Evolutionary conservation across 2,113 vertebrate genomes (phyloP), one percentile per base, ranked within the genome.

Genomic region (Myodes glareolus): DNA sequence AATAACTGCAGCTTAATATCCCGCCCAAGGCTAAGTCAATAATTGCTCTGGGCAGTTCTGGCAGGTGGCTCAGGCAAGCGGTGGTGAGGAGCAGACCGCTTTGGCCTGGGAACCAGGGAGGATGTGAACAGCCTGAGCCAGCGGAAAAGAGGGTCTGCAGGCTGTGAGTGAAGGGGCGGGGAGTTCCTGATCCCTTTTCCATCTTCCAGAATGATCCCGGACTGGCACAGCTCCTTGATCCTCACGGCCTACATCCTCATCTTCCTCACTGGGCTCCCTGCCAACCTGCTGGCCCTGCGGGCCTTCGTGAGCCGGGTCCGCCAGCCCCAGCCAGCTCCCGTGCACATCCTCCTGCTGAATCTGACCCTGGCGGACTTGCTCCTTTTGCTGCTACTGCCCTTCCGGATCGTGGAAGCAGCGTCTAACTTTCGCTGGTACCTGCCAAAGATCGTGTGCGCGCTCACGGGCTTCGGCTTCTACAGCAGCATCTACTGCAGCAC

Each of bases 401-500:
- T 99, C 90, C 99, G 99, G 98, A 99, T 99, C 97, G 89, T 98
- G 0, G 99, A 99, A 92, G 99, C 98, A 0, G 96, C 98, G 0
- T 96, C 97, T 0, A 8, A 92, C 76, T 98, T 98, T 98, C 1
- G 0, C 0, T 99, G 99, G 99, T 65, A 98, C 0, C 96, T 99
- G 87, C 98, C 99, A 0, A 87, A 97, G 12, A 1, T 47, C 1
- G 97, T 99, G 16, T 99, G 99, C 36, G 99, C 99, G 0, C 73
- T 99, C 29, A 99, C 98, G 0, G 98, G 98, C 42, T 99, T 99
- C 61, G 88, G 99, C 97, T 99, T 99, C 98, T 99, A 99, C 98
- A 99, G 99, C 98, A 99, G 99, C 98, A 99, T 99, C 98, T 99
- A 99, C 97, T 99, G 99, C 97, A 99, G 99, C 98, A 99, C 98